Base-by-base conservation (phyloP, 2,888 invertebrate genomes). In the Colostygia pectinataria region DNA sequence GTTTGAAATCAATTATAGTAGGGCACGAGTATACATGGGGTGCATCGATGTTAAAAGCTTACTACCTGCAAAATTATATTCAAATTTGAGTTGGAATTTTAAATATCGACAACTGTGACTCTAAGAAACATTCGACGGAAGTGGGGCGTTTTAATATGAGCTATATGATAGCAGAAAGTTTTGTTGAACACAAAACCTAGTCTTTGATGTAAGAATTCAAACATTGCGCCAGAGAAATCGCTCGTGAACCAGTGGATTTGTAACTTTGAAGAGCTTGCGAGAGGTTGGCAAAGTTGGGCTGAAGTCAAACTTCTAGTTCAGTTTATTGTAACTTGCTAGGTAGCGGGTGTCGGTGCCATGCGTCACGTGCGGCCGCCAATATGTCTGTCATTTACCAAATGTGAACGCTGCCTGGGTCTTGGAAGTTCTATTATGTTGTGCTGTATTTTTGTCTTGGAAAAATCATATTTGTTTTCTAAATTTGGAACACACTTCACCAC, bases 361-460 rank as follows among this genome's bases (percentile, higher is more conserved):
- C 64, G 77, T 82, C 83, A 84, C 83, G 81, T 80, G 65, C 77
- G 67, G 64, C 68, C 74, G 68, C 72, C 79, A 81, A 80, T 83
- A 82, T 82, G 81, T 83, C 79, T 76, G 78, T 78, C 79, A 81
- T 81, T 80, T 82, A 77, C 72, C 82, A 80, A 80, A 78, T 77
- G 68, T 71, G 65, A 73, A 81, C 78, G 77, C 74, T 71, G 65
- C 68, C 15, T 14, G 33, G 18, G 24, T 24, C 9, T 31, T 15
- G 4, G 12, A 40, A 28, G 32, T 20, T 20, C 40, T 13, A 5
- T 4, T 20, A 20, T 20, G 18, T 18, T n/a, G n/a, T n/a, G n/a
- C n/a, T n/a, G n/a, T n/a, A n/a, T n/a, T n/a, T n/a, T n/a, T n/a
- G n/a, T n/a, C n/a, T n/a, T n/a, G n/a, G n/a, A n/a, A n/a, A n/a